These are phyloP conservation scores for Drosophila barbarae DNA, from an alignment of 2,888 invertebrate genomes.

Conservation along the genomic window DNA sequence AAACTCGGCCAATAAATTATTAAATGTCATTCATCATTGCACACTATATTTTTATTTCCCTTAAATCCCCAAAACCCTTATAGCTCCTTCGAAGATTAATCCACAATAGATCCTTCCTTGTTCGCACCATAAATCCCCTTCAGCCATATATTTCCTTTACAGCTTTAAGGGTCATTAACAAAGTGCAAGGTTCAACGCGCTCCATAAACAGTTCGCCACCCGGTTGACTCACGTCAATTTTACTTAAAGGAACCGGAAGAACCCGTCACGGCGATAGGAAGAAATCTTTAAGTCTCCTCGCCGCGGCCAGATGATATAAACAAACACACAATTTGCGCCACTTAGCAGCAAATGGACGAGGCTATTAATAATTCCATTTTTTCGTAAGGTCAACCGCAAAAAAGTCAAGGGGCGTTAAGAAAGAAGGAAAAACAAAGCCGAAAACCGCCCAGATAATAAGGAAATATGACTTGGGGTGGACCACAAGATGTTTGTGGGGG, in stretches of 20 bases:
- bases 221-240: slow-evolving; percentile 5
- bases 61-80: neutral
- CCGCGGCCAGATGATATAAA: slow-evolving; percentile 68
- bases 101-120: neutral
- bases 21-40: neutral
- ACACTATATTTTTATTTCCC: neutral
- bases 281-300: slow-evolving; percentile 35
- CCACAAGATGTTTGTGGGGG: slow-evolving; percentile 46
- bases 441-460: slow-evolving; percentile 62
- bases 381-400: slow-evolving; percentile 61
- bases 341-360: slow-evolving; percentile 75
- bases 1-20: neutral
- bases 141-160: slow-evolving; percentile 4
- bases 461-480: slow-evolving; percentile 67
- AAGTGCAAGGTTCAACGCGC: slow-evolving; percentile 70
- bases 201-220: slow-evolving; percentile 56
- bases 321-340: slow-evolving; percentile 76
- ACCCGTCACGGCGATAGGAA: neutral
- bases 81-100: neutral
- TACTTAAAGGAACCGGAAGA: slow-evolving; percentile 40
- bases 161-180: slow-evolving; percentile 67
- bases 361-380: slow-evolving; percentile 69
- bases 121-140: slow-evolving; percentile 12
- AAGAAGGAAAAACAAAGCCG: slow-evolving; percentile 42
- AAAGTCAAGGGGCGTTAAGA: slow-evolving; percentile 45